Percentiles rank a stretch among this genome's conserved stretches.
phyloP scores from a whole-genome alignment of 2,888 invertebrate species.

The Polymixis lichenea region DNA sequence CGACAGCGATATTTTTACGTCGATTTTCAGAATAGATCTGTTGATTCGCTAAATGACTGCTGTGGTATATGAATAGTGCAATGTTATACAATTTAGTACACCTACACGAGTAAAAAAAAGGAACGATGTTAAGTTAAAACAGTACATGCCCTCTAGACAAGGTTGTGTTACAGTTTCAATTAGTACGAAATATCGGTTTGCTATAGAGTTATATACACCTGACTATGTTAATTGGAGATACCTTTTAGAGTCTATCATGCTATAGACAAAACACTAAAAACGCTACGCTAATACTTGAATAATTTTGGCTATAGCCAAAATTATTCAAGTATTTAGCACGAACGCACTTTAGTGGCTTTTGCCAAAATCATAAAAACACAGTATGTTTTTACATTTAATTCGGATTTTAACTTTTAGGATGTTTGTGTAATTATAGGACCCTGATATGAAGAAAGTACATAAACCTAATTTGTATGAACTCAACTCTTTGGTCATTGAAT shows the following conservation, averaged over 20 bases:
- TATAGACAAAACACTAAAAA: conserved; percentile 29
- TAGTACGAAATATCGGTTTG: conserved; percentile 49
- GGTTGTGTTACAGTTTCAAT: conserved; percentile 61
- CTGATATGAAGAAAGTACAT: conserved; percentile 7
- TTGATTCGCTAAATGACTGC: neutral
- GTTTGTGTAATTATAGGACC: neutral
- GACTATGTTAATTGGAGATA: conserved; percentile 47
- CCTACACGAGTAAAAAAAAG: conserved; percentile 9
- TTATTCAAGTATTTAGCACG: conserved; percentile 18
- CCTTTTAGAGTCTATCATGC: conserved; percentile 34
- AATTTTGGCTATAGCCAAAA: conserved; percentile 29
- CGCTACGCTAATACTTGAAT: too few species aligned
- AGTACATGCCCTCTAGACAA: conserved; percentile 64
- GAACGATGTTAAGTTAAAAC: conserved; percentile 36
- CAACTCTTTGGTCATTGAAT: conserved; percentile 25
- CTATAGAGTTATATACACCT: conserved; percentile 36
- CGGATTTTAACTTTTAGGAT: neutral
- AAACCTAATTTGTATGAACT: conserved; percentile 15
- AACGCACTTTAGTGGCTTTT: neutral
- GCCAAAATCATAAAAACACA: neutral
- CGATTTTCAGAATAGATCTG: too few species aligned
- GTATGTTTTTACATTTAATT: neutral
- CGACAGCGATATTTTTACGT: too few species aligned
- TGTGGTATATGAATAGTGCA: neutral
- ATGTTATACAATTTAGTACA: conserved; percentile 2